Base-by-base conservation (phyloP, 2,113 vertebrate genomes). In the Coptodon rendalli region DNA sequence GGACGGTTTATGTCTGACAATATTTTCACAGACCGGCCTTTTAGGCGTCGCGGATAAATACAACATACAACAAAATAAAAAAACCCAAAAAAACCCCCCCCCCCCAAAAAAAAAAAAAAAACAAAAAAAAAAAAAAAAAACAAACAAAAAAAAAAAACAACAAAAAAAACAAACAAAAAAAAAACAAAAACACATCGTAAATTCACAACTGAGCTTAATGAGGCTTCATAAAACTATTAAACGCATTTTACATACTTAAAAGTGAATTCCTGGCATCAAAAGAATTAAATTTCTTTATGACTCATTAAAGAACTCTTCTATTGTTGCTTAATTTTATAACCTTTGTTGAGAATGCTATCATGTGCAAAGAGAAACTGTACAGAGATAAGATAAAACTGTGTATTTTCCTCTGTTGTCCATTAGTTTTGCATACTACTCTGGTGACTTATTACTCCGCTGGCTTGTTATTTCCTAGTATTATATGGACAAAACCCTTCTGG, bases 111-210 rank as follows among this genome's bases (percentile, higher is more conserved):
- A 9, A 16, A 6, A 11, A 1, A 1, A 2, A 52, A n/a, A 40
- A 10, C 0, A 0, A 27, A 27, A 27, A 3, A 27, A 27, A 27
- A 3, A 27, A 27, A 27, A 1, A 0, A 0, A 4, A 29, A 9
- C 1, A 0, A 0, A 4, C 16, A 9, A 16, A 6, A 11, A 1
- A 1, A 2, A 52, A n/a, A 40, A 10, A 0, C 0, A 27, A 27
- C 4, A 3, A 27, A 27, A 27, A 3, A 27, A 27, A 27, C 1
- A n/a, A n/a, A n/a, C 40, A 1, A 2, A 27, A 1, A 31, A 61
- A 61, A 0, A 61, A 34, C 16, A 45, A 9, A 22, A 73, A 24
- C 2, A 27, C 22, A 48, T 73, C 2, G 0, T 45, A 73, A 73
- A 73, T 73, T 45, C 40, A 10, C 9, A 48, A 48, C 40, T 27